phyloP scores from a whole-genome alignment of 1,140 invertebrate genomes.

The Eupristina koningsbergeri region DNA sequence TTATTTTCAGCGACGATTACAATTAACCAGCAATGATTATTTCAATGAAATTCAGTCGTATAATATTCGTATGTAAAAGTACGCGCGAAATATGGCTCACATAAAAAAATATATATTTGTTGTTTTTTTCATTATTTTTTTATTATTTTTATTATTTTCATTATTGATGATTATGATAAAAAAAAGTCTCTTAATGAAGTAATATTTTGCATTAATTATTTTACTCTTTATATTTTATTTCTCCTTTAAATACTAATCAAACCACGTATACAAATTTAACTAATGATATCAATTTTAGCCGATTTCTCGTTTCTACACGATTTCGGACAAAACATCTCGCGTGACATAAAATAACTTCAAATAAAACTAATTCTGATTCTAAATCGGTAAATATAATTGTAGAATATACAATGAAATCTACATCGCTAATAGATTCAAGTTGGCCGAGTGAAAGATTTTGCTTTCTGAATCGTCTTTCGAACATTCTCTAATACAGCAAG shows the following conservation, averaged over 20 bases:
- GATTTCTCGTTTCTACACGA: no score
- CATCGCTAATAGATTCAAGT: no score
- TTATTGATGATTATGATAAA: slow-evolving; percentile 9
- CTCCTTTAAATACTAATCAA: slow-evolving; percentile 21
- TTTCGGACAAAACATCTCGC: no score
- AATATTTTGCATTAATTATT: slow-evolving; percentile 27
- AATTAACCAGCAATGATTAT: slow-evolving; percentile 22
- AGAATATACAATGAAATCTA: no score
- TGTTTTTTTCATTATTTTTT: neutral
- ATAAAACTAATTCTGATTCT: no score
- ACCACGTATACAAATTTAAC: neutral
- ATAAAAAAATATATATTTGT: slow-evolving; percentile 9
- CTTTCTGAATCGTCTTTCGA: no score
- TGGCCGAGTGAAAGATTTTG: no score
- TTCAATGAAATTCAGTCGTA: slow-evolving; percentile 38
- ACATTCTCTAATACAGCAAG: no score
- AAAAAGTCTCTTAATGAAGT: slow-evolving; percentile 8
- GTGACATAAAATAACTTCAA: no score
- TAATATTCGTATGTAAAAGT: neutral
- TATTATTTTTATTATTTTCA: no score
- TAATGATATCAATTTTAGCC: slow-evolving; percentile 3
- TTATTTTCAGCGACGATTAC: slow-evolving; percentile 17
- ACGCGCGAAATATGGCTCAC: neutral
- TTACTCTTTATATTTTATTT: neutral
- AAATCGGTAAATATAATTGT: no score